These are phyloP conservation scores for Copidosoma aretas DNA, from an alignment of 2,888 invertebrate species.

Conservation along the genomic window DNA sequence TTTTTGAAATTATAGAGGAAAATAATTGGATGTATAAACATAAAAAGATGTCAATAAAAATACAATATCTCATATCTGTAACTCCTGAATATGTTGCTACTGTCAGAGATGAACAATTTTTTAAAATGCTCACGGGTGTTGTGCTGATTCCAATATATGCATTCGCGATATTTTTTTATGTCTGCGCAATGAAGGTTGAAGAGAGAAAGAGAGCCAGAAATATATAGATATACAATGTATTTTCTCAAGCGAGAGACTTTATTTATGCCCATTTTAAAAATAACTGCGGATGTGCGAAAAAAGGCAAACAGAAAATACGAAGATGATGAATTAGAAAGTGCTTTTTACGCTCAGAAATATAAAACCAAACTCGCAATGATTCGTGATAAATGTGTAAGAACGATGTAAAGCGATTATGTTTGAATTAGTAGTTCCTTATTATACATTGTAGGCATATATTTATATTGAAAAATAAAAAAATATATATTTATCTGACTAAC, in stretches of 20 bases:
- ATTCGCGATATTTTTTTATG: slow-evolving; percentile 39
- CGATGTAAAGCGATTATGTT: slow-evolving; percentile 50
- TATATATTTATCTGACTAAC: slow-evolving; percentile 51
- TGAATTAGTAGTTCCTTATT: slow-evolving; percentile 56
- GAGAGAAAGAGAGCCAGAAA: too few relatives aligned
- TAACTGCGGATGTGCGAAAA: too few relatives aligned
- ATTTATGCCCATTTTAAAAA: too few relatives aligned
- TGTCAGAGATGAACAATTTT: neutral
- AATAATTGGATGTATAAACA: neutral
- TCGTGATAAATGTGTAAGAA: slow-evolving; percentile 50
- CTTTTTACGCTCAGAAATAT: slow-evolving; percentile 41
- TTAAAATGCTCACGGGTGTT: slow-evolving; percentile 32
- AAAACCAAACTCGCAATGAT: slow-evolving; percentile 58
- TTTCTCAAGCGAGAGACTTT: neutral
- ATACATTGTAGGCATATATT: slow-evolving; percentile 58
- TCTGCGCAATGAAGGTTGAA: slow-evolving; percentile 11
- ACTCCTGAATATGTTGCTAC: too few relatives aligned
- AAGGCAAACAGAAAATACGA: too few relatives aligned
- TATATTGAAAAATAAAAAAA: slow-evolving; percentile 57
- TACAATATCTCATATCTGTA: neutral
- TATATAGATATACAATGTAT: neutral
- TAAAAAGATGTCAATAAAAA: neutral
- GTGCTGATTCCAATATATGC: slow-evolving; percentile 30
- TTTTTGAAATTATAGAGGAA: neutral
- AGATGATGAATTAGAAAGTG: slow-evolving; percentile 41